Evolutionary conservation across 1,140 invertebrate genomes (phyloP), one percentile per base, ranked within the genome.

Genomic region (Pectinophora gossypiella): DNA sequence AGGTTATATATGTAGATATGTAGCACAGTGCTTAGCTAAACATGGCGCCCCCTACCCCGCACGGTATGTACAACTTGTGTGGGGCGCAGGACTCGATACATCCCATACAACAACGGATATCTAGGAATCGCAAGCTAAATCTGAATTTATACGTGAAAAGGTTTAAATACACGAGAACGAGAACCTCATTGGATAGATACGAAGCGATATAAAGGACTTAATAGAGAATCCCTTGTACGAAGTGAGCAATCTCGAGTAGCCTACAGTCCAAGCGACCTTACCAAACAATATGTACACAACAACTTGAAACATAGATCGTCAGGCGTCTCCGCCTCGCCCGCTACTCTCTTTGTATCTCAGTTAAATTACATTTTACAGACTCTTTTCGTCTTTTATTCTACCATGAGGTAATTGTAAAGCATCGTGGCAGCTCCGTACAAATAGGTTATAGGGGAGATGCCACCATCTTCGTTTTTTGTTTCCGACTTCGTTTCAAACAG

Each of bases 161-260:
- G 68, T 72, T 82, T 68, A 76, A 77, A 74, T 70, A 72, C 43
- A 67, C 65, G 61, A 74, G 59, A 69, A 72, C 46, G 52, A 59
- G 56, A 56, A 62, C 64, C 54, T 68, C 44, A 50, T 72, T 68
- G 67, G 70, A 64, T 77, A 74, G 57, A 73, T 69, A 82, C 57
- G 64, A 82, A 84, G 76, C 74, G 61, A 74, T 73, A 71, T 76
- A 71, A 69, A 84, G 75, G 80, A 78, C 80, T 82, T 86, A 81
- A 71, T 71, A 74, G 61, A 80, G 73, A 73, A 83, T 81, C 76
- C 78, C 76, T 86, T 84, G 74, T 84, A 81, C 69, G 68, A 80
- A 79, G 74, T 86, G 83, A 86, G 80, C 83, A 82, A 69, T 83
- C 68, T 73, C 61, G 57, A 74, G 66, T 80, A 76, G 72, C 65